These are phyloP conservation scores for Caradrina clavipalpis DNA, from an alignment of 2,888 invertebrate species.

Conservation along the genomic window DNA sequence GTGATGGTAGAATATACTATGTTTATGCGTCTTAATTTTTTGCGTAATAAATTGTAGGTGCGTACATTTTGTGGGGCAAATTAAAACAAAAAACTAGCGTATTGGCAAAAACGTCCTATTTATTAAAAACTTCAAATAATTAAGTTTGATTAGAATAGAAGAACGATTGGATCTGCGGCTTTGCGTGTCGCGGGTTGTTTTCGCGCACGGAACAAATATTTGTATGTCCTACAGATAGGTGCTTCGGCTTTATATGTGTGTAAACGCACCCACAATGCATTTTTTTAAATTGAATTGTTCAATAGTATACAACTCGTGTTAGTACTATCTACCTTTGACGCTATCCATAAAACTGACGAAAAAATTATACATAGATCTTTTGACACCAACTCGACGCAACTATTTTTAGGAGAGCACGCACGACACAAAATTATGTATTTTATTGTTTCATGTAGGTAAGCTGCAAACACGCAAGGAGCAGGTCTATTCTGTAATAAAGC, in stretches of 20 bases:
- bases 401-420: constrained; percentile 20
- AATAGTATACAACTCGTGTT: neutral
- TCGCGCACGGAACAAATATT: too few relatives aligned
- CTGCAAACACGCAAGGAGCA: neutral
- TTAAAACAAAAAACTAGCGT: neutral
- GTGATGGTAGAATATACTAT: neutral
- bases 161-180: too few relatives aligned
- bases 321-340: neutral
- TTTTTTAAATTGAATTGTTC: too few relatives aligned
- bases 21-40: constrained; percentile 2
- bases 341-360: constrained; percentile 7
- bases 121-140: too few relatives aligned
- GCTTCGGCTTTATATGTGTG: too few relatives aligned
- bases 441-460: constrained; percentile 2
- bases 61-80: neutral
- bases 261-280: too few relatives aligned
- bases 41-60: neutral
- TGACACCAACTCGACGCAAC: constrained; percentile 1
- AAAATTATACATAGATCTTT: neutral
- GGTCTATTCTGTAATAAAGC: neutral
- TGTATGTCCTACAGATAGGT: too few relatives aligned
- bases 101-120: too few relatives aligned
- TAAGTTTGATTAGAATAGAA: too few relatives aligned
- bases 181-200: too few relatives aligned
- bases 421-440: constrained; percentile 14